A percentile compares a stretch with the other conserved stretches of the same genome.
These are phyloP conservation scores for cat (Felis catus) DNA, from an alignment of 2,113 vertebrate genomes.

Conservation along the genomic window DNA sequence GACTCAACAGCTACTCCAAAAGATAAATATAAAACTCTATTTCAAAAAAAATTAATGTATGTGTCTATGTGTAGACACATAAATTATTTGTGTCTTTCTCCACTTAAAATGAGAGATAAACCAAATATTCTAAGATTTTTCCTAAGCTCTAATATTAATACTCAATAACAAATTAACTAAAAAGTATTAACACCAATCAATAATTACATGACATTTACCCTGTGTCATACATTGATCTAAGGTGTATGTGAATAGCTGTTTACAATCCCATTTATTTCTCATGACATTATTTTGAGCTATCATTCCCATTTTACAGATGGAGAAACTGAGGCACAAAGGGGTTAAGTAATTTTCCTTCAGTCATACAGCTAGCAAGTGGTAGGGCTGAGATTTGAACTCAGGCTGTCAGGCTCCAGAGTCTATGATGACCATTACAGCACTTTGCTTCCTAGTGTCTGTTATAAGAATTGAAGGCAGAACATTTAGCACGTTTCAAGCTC, in stretches of 20 bases:
- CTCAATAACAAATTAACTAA: not conserved
- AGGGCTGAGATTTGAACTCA: not conserved
- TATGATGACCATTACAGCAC: not conserved
- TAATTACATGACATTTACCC: not conserved
- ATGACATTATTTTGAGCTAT: not conserved
- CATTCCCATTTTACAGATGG: not conserved
- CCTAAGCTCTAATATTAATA: constrained; percentile 31
- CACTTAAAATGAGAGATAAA: not conserved
- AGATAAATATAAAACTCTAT: constrained; percentile 26
- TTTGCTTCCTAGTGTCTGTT: not conserved
- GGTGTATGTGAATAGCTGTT: not conserved
- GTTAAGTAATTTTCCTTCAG: not conserved
- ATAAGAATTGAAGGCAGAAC: not conserved
- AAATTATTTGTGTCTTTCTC: constrained; percentile 1
- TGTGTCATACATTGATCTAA: not conserved
- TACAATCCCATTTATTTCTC: not conserved
- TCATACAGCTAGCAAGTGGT: not conserved
- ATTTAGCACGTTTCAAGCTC: not conserved
- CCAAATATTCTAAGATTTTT: not conserved
- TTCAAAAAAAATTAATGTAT: not conserved
- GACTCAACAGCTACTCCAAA: not conserved
- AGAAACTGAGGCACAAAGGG: not conserved
- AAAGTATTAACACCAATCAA: not conserved
- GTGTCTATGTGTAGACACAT: not conserved
- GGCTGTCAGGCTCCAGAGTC: not conserved